Evolutionary conservation across 1,140 invertebrate genomes (phyloP).

Genomic region (Heterodera schachtii): DNA sequence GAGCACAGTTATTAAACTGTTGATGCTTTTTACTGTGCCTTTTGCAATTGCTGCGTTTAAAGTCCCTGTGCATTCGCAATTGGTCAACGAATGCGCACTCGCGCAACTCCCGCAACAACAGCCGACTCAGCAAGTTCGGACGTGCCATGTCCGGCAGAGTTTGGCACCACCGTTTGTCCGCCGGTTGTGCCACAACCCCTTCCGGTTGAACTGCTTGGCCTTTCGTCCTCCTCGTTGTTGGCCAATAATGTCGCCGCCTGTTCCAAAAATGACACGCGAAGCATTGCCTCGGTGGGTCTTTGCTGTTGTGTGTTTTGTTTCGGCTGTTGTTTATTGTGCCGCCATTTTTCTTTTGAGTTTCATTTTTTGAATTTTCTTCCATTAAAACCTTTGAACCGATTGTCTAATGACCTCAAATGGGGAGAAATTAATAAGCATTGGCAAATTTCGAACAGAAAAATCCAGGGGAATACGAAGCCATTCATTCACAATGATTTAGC

Average conservation of each 20-base stretch:
- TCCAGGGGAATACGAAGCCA: too few relatives aligned
- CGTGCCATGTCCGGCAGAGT: neutral
- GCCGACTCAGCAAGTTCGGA: slow-evolving; percentile 14
- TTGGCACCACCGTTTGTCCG: neutral
- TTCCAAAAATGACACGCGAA: slow-evolving; percentile 18
- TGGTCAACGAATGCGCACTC: slow-evolving; percentile 22
- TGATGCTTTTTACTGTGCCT: neutral
- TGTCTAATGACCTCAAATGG: too few relatives aligned
- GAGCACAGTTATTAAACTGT: neutral
- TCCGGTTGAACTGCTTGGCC: neutral
- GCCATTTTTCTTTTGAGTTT: neutral
- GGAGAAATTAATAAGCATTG: too few relatives aligned
- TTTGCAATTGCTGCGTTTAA: slow-evolving; percentile 24
- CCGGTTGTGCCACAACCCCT: neutral
- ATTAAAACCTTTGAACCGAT: neutral
- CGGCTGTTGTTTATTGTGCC: neutral
- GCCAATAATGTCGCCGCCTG: neutral
- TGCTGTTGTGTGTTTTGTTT: neutral
- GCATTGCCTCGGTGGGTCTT: neutral
- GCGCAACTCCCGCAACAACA: slow-evolving; percentile 8
- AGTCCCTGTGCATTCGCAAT: slow-evolving; percentile 20
- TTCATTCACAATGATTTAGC: too few relatives aligned
- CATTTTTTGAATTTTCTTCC: neutral
- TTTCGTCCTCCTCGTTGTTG: neutral
- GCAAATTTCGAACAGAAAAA: too few relatives aligned